Evolutionary conservation across 2,113 vertebrate genomes (phyloP).

Genomic region (Saiga tatarica): DNA sequence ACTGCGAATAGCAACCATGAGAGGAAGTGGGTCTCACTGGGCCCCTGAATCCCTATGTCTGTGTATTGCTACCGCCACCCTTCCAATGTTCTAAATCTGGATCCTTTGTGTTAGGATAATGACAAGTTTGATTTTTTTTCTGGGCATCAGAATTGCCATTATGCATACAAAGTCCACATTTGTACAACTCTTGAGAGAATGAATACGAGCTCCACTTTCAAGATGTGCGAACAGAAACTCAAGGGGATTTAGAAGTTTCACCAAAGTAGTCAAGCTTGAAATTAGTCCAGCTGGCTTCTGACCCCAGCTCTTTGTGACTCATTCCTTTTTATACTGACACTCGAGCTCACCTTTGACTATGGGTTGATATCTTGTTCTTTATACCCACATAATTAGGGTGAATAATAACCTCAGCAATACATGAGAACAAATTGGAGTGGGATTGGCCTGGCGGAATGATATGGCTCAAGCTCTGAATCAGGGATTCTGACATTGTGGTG

Average conservation of each 20-base stretch:
- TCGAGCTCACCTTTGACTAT: not conserved
- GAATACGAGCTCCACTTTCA: not conserved
- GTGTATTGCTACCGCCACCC: not conserved
- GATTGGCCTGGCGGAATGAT: not conserved
- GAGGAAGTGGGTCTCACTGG: not conserved
- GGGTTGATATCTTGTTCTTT: not conserved
- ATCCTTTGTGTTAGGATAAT: not conserved
- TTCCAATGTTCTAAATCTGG: not conserved
- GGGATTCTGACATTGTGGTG: fast-evolving
- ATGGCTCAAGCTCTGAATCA: not conserved
- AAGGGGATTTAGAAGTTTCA: not conserved
- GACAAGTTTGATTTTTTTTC: not conserved
- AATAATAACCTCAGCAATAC: not conserved
- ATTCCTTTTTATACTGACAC: not conserved
- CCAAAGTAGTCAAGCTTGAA: not conserved
- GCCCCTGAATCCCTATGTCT: not conserved
- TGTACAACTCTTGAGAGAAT: not conserved
- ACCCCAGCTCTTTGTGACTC: not conserved
- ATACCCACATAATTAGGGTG: not conserved
- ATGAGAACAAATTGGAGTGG: not conserved
- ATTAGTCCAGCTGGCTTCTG: not conserved
- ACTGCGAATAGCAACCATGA: constrained; percentile 18
- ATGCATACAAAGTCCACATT: not conserved
- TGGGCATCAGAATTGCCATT: not conserved
- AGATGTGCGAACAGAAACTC: not conserved